These are phyloP conservation scores for Atherinosoma microstoma DNA, from an alignment of 2,797 vertebrate species.

Conservation along the genomic window DNA sequence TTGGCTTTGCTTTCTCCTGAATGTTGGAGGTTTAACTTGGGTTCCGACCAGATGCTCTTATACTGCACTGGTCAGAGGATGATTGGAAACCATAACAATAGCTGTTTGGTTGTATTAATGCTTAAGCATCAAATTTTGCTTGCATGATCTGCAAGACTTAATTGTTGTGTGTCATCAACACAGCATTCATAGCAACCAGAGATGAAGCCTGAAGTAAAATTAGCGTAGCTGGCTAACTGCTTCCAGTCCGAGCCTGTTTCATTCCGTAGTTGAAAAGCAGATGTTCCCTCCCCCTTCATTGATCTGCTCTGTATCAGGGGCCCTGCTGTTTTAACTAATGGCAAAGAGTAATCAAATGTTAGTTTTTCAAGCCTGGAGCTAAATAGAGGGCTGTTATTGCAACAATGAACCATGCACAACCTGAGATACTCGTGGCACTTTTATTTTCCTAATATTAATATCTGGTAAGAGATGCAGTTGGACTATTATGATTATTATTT, in stretches of 20 bases:
- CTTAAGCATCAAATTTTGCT: neutral
- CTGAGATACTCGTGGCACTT: constrained; percentile 39
- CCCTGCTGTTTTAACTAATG: constrained; percentile 62
- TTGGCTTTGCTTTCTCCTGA: constrained; percentile 31
- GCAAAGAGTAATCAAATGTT: constrained; percentile 70
- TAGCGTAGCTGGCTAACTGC: constrained; percentile 23
- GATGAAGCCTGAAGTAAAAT: constrained; percentile 47
- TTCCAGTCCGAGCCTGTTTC: constrained; percentile 26
- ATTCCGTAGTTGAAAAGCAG: constrained; percentile 35
- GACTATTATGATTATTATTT: no score
- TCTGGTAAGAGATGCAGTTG: constrained; percentile 1
- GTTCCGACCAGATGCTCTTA: constrained; percentile 45
- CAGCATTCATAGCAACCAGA: constrained; percentile 31
- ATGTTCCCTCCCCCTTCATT: constrained; percentile 26
- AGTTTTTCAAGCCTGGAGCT: constrained; percentile 40
- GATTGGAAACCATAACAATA: constrained; percentile 29
- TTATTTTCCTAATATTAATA: constrained; percentile 48
- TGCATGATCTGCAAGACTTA: neutral
- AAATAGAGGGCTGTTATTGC: constrained; percentile 45
- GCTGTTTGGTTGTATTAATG: constrained; percentile 15
- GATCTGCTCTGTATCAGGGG: constrained; percentile 49
- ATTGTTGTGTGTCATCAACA: neutral
- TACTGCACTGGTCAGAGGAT: constrained; percentile 28
- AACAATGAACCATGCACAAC: constrained; percentile 34
- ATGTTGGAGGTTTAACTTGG: constrained; percentile 55